Evolutionary conservation across 37 sponge, comb jelly and placozoan species (phyloP).

Genomic region (Theonella swinhoei): DNA sequence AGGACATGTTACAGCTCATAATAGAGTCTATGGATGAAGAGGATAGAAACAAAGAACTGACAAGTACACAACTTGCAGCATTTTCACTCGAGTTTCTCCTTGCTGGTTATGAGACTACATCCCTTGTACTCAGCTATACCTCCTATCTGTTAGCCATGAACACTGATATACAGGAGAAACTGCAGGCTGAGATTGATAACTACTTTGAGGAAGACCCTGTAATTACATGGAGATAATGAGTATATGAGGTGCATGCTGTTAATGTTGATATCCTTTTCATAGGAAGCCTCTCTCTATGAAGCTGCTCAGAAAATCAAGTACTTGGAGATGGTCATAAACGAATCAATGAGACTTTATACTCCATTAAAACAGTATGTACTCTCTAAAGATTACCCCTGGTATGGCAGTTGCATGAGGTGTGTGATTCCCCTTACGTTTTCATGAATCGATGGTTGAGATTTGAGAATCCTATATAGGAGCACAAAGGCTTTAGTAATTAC

Average conservation of each 20-base stretch:
- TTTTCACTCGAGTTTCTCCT: conserved; percentile 46
- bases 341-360: conserved; percentile 59
- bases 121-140: conserved; percentile 42
- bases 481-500: too few relatives aligned
- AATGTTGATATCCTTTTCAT: neutral
- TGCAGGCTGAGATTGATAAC: conserved; percentile 33
- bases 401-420: too few relatives aligned
- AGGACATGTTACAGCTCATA: conserved; percentile 49
- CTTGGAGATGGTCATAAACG: conserved; percentile 52
- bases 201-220: conserved; percentile 47
- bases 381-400: too few relatives aligned
- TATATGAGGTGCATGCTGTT: too few relatives aligned
- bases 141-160: conserved; percentile 55
- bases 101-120: conserved; percentile 75
- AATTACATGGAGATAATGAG: neutral
- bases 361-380: conserved; percentile 51
- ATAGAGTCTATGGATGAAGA: conserved; percentile 23
- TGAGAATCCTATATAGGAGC: too few relatives aligned
- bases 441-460: too few relatives aligned
- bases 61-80: conserved; percentile 49
- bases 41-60: conserved; percentile 10
- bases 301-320: conserved; percentile 61
- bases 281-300: conserved; percentile 56
- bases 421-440: too few relatives aligned
- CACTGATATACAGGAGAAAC: conserved; percentile 55